A percentile compares a stretch with the other conserved stretches of the same genome.
These are phyloP conservation scores for Takifugu bimaculatus DNA, from an alignment of 2,113 vertebrate species.

Conservation along the genomic window DNA sequence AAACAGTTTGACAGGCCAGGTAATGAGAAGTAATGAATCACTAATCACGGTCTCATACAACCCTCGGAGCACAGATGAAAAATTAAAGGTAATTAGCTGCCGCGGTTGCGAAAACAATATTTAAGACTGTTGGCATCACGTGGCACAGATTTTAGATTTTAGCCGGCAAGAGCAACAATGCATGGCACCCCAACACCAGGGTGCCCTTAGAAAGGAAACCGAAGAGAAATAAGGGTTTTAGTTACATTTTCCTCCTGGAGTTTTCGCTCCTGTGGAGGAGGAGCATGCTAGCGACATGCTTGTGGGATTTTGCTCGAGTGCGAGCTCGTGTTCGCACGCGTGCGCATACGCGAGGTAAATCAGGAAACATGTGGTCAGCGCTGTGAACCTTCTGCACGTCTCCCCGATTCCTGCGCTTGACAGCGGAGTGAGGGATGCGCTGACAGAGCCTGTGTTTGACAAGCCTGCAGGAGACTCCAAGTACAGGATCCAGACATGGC, in stretches of 20 bases:
- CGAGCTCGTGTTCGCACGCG: conserved; percentile 3
- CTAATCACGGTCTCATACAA: conserved; percentile 69
- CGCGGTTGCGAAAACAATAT: conserved; percentile 75
- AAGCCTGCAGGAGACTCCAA: conserved; percentile 63
- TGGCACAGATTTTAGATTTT: conserved; percentile 65
- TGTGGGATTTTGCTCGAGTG: conserved; percentile 18
- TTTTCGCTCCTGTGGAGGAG: conserved; percentile 22
- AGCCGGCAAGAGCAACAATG: conserved; percentile 43
- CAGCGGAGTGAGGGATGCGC: conserved; percentile 63
- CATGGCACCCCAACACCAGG: conserved; percentile 61
- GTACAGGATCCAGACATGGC: conserved; percentile 71
- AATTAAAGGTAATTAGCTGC: conserved; percentile 76
- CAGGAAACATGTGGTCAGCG: conserved; percentile 43
- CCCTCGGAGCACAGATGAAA: conserved; percentile 72
- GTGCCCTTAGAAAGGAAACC: conserved; percentile 59
- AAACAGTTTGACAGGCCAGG: conserved; percentile 74
- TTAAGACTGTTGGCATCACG: conserved; percentile 69
- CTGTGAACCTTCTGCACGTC: conserved; percentile 33
- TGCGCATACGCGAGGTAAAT: conserved; percentile 18
- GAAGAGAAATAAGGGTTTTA: conserved; percentile 42
- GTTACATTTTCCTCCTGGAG: conserved; percentile 8
- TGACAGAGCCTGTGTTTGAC: conserved; percentile 70
- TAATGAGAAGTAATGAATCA: conserved; percentile 77
- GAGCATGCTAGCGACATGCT: conserved; percentile 37
- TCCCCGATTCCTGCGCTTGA: conserved; percentile 36